phyloP scores from a whole-genome alignment of 2,888 invertebrate species.

The Drosophila tripunctata region DNA sequence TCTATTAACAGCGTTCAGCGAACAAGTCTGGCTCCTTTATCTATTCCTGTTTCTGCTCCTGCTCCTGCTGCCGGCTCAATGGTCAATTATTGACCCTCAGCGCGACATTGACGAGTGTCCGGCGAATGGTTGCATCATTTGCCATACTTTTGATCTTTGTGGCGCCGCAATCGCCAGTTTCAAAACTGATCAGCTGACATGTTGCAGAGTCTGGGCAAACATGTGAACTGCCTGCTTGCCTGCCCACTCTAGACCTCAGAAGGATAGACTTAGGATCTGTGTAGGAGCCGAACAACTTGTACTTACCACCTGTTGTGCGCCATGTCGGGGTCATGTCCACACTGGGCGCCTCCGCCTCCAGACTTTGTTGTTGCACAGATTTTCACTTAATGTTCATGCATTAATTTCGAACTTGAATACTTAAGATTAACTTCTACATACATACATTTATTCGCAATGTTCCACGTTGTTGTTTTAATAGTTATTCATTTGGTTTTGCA shows the following conservation, averaged over 20 bases:
- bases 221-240: slow-evolving; percentile 20
- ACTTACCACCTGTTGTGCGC: slow-evolving; percentile 69
- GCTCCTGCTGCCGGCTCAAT: slow-evolving; percentile 17
- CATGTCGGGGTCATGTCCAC: slow-evolving; percentile 67
- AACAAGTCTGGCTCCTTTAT: not conserved
- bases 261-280: slow-evolving; percentile 12
- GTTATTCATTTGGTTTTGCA: not conserved
- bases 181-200: slow-evolving; percentile 53
- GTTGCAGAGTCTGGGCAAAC: slow-evolving; percentile 47
- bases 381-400: slow-evolving; percentile 41
- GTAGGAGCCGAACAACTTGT: slow-evolving; percentile 35
- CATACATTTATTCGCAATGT: not conserved
- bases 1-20: slow-evolving; percentile 65
- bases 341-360: slow-evolving; percentile 42
- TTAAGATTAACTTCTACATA: not conserved
- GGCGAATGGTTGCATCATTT: slow-evolving; percentile 49
- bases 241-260: slow-evolving; percentile 21
- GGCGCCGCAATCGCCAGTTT: slow-evolving; percentile 26
- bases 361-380: slow-evolving; percentile 22
- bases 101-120: slow-evolving; percentile 68
- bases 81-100: slow-evolving; percentile 59
- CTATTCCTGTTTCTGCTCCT: not conserved
- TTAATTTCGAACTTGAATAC: slow-evolving; percentile 24
- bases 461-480: slow-evolving; percentile 4
- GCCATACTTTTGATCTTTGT: slow-evolving; percentile 41